Base-by-base conservation (phyloP, 2,797 vertebrate genomes). In the Oreonectes daqikongensis region DNA sequence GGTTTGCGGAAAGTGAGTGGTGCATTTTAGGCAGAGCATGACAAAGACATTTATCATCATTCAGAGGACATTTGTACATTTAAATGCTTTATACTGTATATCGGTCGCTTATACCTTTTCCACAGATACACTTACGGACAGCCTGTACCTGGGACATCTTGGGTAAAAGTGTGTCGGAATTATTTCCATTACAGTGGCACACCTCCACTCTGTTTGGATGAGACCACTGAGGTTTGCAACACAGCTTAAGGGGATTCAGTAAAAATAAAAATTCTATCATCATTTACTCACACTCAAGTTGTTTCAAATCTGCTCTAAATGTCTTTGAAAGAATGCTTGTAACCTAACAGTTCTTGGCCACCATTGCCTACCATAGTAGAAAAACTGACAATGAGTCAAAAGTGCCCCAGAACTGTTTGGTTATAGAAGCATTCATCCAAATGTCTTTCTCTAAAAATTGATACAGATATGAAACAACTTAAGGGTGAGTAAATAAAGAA, bases 1-100 rank as follows among this genome's bases (percentile, higher is more conserved):
- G n/a, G 32, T 75, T 70, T 82, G 80, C 48, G 80, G 71, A 70
- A 82, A 72, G 76, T 82, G 38, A 82, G 80, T 78, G 53, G 22
- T 42, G 40, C 40, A 20, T 26, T 26, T 55, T 15, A 53, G 22
- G 20, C n/a, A 53, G 20, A 53, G 20, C 50, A 53, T 53, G 20
- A 24, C 1, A 55, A 55, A 59, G 14, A 28, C 8, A 5, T 46
- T 44, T 26, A 24, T 17, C 14, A 42, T 2, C 40, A 40, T 10
- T 20, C 50, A 50, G 7, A 22, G 8, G 2, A 26, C 22, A 55
- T 9, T 2, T 52, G n/a, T 50, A 22, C 20, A 24, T 53, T 53
- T 53, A 3, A 53, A n/a, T 50, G 18, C 7, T 53, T 52, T 5
- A 53, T 22, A 11, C 53, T 17, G 12, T 11, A 4, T 5, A 53